Evolutionary conservation across 2,797 vertebrate species (phyloP).

Genomic region (Notoglanidium macrostoma): DNA sequence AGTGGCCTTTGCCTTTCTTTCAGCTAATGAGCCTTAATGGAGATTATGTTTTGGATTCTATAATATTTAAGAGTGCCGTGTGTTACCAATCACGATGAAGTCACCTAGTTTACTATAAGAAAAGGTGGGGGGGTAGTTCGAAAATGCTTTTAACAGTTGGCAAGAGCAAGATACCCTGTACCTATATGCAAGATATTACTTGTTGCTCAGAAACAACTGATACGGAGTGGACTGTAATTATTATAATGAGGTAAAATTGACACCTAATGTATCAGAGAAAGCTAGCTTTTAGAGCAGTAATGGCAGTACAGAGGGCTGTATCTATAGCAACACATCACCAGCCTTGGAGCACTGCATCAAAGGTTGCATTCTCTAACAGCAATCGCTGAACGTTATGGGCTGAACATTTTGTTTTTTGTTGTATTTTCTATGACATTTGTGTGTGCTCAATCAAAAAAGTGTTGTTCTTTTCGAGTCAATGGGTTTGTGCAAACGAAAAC

Average conservation of each 20-base stretch:
- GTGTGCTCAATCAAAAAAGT: conserved; percentile 8
- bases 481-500: conserved; percentile 17
- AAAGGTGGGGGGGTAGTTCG: neutral
- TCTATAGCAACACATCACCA: conserved; percentile 61
- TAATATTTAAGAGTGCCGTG: conserved; percentile 13
- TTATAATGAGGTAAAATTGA: conserved; percentile 51
- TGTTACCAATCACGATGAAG: conserved; percentile 50
- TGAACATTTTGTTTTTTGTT: neutral
- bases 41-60: no score
- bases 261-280: conserved; percentile 46
- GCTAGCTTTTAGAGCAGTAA: conserved; percentile 50
- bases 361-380: conserved; percentile 24
- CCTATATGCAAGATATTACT: conserved; percentile 23
- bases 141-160: conserved; percentile 38
- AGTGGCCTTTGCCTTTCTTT: conserved; percentile 21
- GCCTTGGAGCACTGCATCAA: conserved; percentile 37
- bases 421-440: neutral
- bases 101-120: conserved; percentile 41
- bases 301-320: conserved; percentile 48
- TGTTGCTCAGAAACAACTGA: conserved; percentile 31
- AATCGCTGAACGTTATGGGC: conserved; percentile 28
- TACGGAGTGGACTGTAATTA: conserved; percentile 36
- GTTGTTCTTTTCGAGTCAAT: neutral
- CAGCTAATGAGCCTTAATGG: conserved; percentile 44
- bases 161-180: conserved; percentile 25